Base-by-base conservation (phyloP, 2,888 invertebrate species). In the Agriotes lineatus region DNA sequence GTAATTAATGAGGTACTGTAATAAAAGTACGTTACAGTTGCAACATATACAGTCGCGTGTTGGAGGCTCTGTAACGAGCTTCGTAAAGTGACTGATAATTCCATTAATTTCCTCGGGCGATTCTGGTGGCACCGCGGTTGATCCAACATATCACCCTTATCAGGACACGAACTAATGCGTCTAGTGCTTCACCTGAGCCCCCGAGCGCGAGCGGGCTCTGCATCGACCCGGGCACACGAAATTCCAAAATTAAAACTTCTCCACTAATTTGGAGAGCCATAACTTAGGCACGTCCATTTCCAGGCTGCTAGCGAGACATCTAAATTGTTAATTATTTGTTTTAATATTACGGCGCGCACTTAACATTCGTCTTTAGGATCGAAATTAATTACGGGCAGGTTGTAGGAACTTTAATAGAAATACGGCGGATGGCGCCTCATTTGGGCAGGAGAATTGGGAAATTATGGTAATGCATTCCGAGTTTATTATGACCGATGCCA, bases 391-490 rank as follows among this genome's bases (percentile, higher is more conserved):
- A 65, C 48, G 37, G 10, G 39, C 39, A 35, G 45, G 33, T 35
- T 48, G 30, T 62, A 42, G 58, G 33, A 56, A 48, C 14, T 61
- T 60, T 57, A 67, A 62, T 56, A 22, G 61, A 62, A 52, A 67
- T 62, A 54, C 30, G 44, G n/a, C 19, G 50, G 62, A 62, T 67
- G 67, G 67, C 67, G 67, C 67, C 67, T 44, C 67, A 30, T 67
- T 61, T 48, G 48, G 25, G 35, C 35, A 35, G 44, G 54, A 57
- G 22, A 52, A 66, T 67, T 48, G 61, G 37, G 25, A 61, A 61
- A 67, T 67, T 67, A 67, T 67, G 67, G 56, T 67, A 67, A 67
- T 67, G 19, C 57, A 61, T 67, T 59, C 66, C 30, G 50, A 62
- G 22, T 62, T 56, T 61, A 62, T 62, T 61, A 62, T 39, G 37